phyloP scores from a whole-genome alignment of 2,797 vertebrate species.

The Oreochromis mossambicus region DNA sequence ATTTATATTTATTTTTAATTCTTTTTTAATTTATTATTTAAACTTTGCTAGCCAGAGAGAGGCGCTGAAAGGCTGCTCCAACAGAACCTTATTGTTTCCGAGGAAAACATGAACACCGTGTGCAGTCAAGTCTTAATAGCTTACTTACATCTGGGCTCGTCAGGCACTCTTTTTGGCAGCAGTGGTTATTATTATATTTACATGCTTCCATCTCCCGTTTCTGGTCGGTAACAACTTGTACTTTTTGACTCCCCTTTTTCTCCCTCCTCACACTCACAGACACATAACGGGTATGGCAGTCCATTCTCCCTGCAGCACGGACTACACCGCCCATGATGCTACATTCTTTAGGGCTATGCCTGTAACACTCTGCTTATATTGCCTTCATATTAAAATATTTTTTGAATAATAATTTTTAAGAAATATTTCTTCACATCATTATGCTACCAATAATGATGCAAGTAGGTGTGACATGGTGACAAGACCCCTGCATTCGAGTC shows the following conservation, averaged over 20 bases:
- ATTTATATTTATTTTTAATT: too few species aligned
- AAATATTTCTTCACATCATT: neutral
- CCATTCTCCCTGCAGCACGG: neutral
- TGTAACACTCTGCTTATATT: neutral
- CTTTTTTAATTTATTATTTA: too few species aligned
- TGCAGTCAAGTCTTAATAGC: neutral
- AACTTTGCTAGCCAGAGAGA: neutral
- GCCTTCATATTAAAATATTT: neutral
- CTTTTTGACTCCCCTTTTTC: neutral
- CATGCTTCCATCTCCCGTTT: neutral
- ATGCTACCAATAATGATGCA: too few species aligned
- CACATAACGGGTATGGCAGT: neutral
- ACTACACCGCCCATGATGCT: neutral
- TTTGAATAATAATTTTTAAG: fast-evolving
- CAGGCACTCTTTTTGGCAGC: neutral
- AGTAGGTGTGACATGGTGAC: too few species aligned
- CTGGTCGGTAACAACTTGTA: neutral
- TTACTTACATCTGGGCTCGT: neutral
- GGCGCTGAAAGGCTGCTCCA: neutral
- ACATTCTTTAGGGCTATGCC: neutral
- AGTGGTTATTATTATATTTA: neutral
- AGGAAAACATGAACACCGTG: neutral
- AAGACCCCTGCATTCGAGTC: too few species aligned
- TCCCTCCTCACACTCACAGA: neutral
- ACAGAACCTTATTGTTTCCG: neutral